phyloP scores from a whole-genome alignment of 1,140 invertebrate species.

The Pentalonia nigronervosa region DNA sequence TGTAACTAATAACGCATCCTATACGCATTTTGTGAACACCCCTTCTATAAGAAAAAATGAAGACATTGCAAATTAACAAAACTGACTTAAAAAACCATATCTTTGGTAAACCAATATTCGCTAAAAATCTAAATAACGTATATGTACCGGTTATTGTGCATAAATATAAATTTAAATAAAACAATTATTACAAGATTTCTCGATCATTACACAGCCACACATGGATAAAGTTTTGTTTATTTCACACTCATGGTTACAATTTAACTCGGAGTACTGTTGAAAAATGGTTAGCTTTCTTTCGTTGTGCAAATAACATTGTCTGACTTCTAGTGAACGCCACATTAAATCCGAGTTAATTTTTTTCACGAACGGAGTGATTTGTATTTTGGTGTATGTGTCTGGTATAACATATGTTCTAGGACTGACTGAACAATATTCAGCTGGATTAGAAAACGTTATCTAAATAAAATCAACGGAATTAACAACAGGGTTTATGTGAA shows the following conservation, averaged over 20 bases:
- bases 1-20: too few species aligned
- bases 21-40: too few species aligned
- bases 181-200: neutral
- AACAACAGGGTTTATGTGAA: too few species aligned
- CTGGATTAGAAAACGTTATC: neutral
- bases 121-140: too few species aligned
- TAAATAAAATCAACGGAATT: too few species aligned
- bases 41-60: too few species aligned
- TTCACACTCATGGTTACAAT: neutral
- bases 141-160: too few species aligned
- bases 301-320: constrained; percentile 14
- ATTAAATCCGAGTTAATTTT: constrained; percentile 21
- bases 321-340: neutral
- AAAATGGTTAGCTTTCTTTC: constrained; percentile 30
- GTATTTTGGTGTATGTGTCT: neutral
- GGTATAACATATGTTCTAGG: neutral
- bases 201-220: neutral
- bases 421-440: neutral
- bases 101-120: too few species aligned
- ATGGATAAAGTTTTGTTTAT: constrained; percentile 18
- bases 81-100: too few species aligned
- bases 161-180: neutral
- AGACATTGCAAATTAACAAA: too few species aligned
- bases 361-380: constrained; percentile 7
- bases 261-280: constrained; percentile 12